Conservation (phyloP, 2,888 invertebrate species). For the Dryadula phaetusa region DNA sequence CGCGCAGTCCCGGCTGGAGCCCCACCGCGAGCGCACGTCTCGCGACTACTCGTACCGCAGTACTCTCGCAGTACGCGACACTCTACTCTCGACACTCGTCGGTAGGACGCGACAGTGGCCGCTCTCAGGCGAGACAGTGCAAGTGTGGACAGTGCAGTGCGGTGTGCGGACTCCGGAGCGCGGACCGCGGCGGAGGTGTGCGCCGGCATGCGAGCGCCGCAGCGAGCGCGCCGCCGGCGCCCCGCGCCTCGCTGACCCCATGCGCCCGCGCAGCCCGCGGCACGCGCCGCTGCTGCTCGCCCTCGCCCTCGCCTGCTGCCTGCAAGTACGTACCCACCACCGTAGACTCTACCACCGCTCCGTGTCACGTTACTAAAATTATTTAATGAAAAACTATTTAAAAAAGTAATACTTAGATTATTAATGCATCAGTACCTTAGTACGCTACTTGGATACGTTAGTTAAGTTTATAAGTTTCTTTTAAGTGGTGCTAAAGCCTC, state of each 20-base stretch:
- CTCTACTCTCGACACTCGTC: conserved; percentile 40
- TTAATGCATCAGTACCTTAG: too few relatives aligned
- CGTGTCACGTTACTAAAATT: too few relatives aligned
- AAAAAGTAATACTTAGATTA: too few relatives aligned
- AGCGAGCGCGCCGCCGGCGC: conserved; percentile 61
- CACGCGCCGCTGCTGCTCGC: conserved; percentile 73
- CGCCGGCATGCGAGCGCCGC: conserved; percentile 33
- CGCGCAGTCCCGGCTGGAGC: conserved; percentile 46
- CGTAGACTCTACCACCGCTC: conserved; percentile 21
- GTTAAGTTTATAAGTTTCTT: too few relatives aligned
- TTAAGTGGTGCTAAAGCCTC: too few relatives aligned
- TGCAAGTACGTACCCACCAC: conserved; percentile 64
- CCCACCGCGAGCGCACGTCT: conserved; percentile 65
- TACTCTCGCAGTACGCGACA: conserved; percentile 31
- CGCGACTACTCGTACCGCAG: not conserved
- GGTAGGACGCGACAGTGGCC: conserved; percentile 39
- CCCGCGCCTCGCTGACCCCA: conserved; percentile 60
- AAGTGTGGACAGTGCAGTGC: conserved; percentile 49
- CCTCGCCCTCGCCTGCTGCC: conserved; percentile 74
- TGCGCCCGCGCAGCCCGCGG: conserved; percentile 72
- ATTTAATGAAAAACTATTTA: too few relatives aligned
- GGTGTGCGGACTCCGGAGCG: conserved; percentile 46
- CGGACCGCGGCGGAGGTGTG: conserved; percentile 57
- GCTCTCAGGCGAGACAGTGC: conserved; percentile 42
- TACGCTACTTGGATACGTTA: too few relatives aligned